Conservation (phyloP, 2,888 invertebrate species). For the Noctuana brunneofusca region DNA sequence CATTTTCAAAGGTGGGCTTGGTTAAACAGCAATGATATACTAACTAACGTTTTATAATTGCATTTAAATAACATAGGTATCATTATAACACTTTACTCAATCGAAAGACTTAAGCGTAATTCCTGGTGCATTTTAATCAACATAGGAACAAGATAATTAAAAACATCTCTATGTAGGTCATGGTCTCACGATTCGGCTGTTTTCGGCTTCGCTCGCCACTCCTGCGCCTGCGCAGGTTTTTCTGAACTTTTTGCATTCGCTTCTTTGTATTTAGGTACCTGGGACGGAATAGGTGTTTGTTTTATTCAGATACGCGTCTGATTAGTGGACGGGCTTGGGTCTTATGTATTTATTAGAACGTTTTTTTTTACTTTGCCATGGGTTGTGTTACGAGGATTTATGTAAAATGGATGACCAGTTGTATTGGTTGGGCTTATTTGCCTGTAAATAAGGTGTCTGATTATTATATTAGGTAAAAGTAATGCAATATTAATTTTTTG, state of each 20-base stretch:
- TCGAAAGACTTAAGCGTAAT: too few species aligned
- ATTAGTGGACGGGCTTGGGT: constrained; percentile 23
- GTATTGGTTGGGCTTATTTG: background rate
- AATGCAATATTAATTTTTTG: too few species aligned
- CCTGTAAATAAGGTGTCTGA: background rate
- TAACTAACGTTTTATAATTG: too few species aligned
- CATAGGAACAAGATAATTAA: too few species aligned
- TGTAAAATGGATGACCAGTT: background rate
- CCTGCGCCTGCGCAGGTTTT: constrained; percentile 38
- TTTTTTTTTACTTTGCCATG: constrained; percentile 1
- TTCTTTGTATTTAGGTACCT: constrained; percentile 27
- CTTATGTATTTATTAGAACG: constrained; percentile 28
- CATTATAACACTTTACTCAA: too few species aligned
- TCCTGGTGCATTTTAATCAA: too few species aligned
- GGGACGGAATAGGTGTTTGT: constrained; percentile 13
- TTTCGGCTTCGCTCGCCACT: constrained; percentile 59
- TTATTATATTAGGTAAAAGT: background rate
- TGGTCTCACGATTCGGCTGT: constrained; percentile 61
- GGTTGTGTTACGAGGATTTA: background rate
- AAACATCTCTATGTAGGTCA: too few species aligned
- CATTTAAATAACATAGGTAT: too few species aligned
- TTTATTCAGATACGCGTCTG: constrained; percentile 8
- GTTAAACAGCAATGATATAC: too few species aligned
- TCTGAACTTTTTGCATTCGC: constrained; percentile 39
- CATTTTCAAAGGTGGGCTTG: too few species aligned